Base-by-base conservation (phyloP, 1,140 invertebrate species). In the Drosophila murphyi region DNA sequence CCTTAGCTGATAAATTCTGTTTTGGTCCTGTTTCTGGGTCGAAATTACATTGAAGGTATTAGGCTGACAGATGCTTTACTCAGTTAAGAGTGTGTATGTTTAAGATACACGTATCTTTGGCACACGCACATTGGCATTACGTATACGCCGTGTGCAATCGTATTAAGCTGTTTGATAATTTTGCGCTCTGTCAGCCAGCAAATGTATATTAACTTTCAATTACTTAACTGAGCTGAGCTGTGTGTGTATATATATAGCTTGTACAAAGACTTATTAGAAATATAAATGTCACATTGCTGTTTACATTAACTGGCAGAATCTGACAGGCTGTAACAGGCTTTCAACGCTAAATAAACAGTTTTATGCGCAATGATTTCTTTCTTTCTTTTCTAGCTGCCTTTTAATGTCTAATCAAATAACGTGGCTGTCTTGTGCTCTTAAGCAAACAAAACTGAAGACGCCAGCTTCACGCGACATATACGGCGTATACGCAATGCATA, bases 401-500 rank as follows among this genome's bases (percentile, higher is more conserved):
- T 70, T 62, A 81, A 80, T 81, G 68, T 73, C 73, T 78, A 71
- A 81, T 80, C 78, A 80, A 80, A 68, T 72, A 81, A 62, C 43
- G 47, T n/a, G 29, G 32, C 56, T 62, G 48, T 57, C 57, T 65
- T 20, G 31, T 29, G 75, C 72, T 20, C 20, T 51, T 68, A 71
- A 71, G 28, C 56, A 76, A 82, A 64, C 64, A 76, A 50, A 54
- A 54, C 54, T 76, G 62, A 72, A 72, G 50, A 41, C 45, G 52
- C 45, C 12, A 10, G 63, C 59, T 62, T 67, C 51, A 82, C 65
- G 69, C 47, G 10, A 7, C 8, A 41, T 41, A 10, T n/a, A 43
- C 3, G 62, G 51, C 83, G 76, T 88, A 87, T 82, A 67, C 76
- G 80, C 70, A 80, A 88, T 87, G 83, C 80, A 82, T 73, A 82